Evolutionary conservation across 2,797 vertebrate genomes (phyloP).

Genomic region (Columba guinea): DNA sequence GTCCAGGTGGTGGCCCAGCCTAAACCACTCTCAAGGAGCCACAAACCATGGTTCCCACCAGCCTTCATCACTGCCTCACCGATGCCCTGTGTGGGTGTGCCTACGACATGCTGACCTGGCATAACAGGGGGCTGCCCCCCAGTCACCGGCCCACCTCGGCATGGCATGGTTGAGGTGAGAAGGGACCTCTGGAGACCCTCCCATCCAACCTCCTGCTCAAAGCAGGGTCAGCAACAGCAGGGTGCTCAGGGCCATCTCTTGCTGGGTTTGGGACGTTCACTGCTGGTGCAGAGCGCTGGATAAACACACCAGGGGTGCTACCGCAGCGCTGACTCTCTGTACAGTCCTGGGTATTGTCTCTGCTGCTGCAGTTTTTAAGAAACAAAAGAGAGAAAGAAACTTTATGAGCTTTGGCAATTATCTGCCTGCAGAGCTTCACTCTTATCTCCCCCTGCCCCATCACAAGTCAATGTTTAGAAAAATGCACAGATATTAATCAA

Average conservation of each 20-base stretch:
- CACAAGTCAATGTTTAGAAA: neutral
- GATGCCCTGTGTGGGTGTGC: accelerated
- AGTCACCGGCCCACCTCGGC: accelerated
- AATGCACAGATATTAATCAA: neutral
- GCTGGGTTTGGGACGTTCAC: neutral
- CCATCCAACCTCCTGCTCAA: neutral
- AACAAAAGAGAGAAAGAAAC: neutral
- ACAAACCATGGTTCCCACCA: neutral
- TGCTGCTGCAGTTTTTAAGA: constrained; percentile 18
- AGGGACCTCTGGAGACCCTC: neutral
- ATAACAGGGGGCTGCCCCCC: neutral
- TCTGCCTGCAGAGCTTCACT: neutral
- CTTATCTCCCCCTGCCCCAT: neutral
- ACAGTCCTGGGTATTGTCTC: constrained; percentile 22
- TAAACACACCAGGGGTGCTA: neutral
- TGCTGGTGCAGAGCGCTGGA: neutral
- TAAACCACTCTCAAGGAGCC: neutral
- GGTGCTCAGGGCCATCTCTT: neutral
- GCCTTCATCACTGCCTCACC: accelerated
- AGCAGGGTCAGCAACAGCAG: neutral
- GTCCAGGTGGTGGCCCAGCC: neutral
- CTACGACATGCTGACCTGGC: neutral
- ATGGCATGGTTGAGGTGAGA: neutral
- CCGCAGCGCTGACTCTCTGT: neutral
- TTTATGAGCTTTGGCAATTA: constrained; percentile 23